Evolutionary conservation across 2,888 invertebrate genomes (phyloP).

Genomic region (Agelastica alni): DNA sequence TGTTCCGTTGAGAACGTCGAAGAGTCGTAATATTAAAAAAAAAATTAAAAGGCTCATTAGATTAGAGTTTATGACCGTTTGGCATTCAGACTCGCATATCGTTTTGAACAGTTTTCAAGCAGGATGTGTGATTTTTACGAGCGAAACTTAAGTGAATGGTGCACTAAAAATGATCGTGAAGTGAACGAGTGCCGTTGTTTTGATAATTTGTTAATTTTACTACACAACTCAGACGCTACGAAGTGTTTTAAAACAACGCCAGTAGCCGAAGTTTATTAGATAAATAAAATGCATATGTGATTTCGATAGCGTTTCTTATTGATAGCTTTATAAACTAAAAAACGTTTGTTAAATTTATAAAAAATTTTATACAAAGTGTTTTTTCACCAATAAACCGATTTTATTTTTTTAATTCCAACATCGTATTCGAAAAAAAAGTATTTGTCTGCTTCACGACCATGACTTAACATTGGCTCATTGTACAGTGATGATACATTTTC

Average conservation of each 20-base stretch:
- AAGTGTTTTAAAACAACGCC: constrained; percentile 12
- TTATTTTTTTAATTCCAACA: too few relatives aligned
- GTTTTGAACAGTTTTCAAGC: constrained; percentile 27
- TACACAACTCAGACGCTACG: constrained; percentile 12
- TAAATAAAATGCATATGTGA: constrained; percentile 15
- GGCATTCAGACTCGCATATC: constrained; percentile 21
- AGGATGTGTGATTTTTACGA: constrained; percentile 40
- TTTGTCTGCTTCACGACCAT: too few relatives aligned
- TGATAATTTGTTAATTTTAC: constrained; percentile 34
- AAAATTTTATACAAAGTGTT: too few relatives aligned
- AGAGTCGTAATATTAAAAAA: constrained; percentile 19
- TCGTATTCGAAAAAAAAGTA: too few relatives aligned
- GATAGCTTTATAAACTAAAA: neutral
- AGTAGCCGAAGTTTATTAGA: constrained; percentile 17
- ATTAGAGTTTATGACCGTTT: constrained; percentile 29
- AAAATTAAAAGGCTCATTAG: constrained; percentile 29
- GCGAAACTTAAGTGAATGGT: constrained; percentile 32
- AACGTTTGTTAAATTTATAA: too few relatives aligned
- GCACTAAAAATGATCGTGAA: constrained; percentile 34
- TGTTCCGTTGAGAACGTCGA: too few relatives aligned
- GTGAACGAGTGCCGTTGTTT: constrained; percentile 35
- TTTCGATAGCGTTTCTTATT: neutral
- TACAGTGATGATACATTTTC: too few relatives aligned
- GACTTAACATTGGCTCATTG: too few relatives aligned
- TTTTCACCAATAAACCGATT: too few relatives aligned